A percentile compares a stretch with the other conserved stretches of the same genome.
Evolutionary conservation across 2,797 vertebrate genomes (phyloP).

Genomic region (Vireo griseus): DNA sequence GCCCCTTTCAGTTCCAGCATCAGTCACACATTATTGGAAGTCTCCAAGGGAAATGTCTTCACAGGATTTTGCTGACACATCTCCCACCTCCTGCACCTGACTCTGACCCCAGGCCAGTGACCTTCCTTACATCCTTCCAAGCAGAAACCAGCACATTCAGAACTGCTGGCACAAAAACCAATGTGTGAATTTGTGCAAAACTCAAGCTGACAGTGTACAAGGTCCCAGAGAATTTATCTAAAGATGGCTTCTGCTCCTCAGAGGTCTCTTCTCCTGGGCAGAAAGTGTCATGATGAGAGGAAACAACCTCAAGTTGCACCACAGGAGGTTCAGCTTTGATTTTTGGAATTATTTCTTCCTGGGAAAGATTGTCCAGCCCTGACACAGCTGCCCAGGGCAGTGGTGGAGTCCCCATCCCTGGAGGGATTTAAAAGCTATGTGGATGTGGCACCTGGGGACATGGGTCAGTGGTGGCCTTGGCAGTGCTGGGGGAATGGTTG

Average conservation of each 20-base stretch:
- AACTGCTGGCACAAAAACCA: accelerated
- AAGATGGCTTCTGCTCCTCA: neutral
- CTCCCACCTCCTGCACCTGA: neutral
- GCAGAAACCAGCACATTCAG: neutral
- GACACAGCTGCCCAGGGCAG: neutral
- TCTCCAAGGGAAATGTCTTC: neutral
- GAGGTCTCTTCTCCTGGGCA: neutral
- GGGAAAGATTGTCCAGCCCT: neutral
- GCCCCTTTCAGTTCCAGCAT: neutral
- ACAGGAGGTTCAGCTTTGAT: neutral
- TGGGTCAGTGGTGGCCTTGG: neutral
- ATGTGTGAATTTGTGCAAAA: neutral
- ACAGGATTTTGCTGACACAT: neutral
- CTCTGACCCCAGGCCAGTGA: accelerated
- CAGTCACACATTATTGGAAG: neutral
- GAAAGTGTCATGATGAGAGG: neutral
- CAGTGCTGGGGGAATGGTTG: neutral
- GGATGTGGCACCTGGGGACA: neutral
- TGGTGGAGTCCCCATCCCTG: neutral
- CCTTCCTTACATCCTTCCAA: accelerated
- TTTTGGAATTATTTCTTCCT: neutral
- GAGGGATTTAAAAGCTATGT: accelerated
- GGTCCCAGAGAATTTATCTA: neutral
- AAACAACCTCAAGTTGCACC: neutral
- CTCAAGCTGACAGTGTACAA: neutral